Percentiles rank a stretch among this genome's conserved stretches.
phyloP scores from a whole-genome alignment of 2,797 vertebrate species.

The Platalea minor region DNA sequence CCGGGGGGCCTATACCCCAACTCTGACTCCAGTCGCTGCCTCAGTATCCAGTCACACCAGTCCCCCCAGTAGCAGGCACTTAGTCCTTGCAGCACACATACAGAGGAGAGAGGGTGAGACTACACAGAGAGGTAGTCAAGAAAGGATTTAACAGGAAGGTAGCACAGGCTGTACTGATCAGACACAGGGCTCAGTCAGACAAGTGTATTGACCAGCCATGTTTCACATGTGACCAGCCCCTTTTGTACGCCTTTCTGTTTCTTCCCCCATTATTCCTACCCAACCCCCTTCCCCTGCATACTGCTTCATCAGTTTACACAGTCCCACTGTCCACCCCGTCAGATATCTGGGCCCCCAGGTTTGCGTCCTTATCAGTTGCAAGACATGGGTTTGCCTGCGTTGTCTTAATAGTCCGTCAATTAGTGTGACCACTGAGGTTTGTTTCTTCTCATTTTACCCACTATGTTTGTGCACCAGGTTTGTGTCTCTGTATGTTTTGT shows the following conservation, averaged over 20 bases:
- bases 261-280: neutral
- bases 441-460: neutral
- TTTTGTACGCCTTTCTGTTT: neutral
- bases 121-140: neutral
- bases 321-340: neutral
- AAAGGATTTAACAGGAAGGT: neutral
- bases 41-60: neutral
- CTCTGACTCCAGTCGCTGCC: neutral
- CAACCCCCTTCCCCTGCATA: neutral
- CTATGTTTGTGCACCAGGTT: neutral
- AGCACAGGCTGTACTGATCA: neutral
- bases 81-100: neutral
- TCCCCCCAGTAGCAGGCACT: neutral
- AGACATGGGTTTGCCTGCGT: neutral
- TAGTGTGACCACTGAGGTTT: neutral
- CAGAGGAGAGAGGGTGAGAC: neutral
- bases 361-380: neutral
- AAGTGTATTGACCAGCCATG: rapidly evolving
- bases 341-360: neutral
- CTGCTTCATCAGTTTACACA: neutral
- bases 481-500: neutral
- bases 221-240: neutral
- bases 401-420: neutral
- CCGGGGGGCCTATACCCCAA: rapidly evolving
- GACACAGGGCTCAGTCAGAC: neutral